Evolutionary conservation across 2,113 vertebrate species (phyloP), one percentile per base, ranked within the genome.

Genomic region (Dinomys branickii): DNA sequence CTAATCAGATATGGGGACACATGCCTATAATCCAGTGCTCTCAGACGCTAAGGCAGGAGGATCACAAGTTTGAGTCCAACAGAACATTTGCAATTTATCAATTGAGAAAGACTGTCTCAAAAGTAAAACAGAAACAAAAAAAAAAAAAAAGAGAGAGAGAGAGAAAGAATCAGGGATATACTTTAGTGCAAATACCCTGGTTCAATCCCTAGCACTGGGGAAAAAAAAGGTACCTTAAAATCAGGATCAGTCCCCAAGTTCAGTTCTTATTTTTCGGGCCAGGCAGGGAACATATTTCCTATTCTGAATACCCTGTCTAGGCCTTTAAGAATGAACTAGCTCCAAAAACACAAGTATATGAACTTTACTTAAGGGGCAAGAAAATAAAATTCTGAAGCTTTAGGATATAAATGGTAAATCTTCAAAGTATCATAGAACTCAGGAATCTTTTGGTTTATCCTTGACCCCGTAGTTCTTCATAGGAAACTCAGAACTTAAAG

Each of bases 381-480:
- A 87, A 90, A 95, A 88, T 16, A 90, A 65, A 91, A 94, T 54
- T 90, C 38, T 52, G 83, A 80, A 93, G 83, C 77, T 85, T 86
- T 93, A 84, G 33, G 47, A 83, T 52, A 96, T 65, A 84, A 69
- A 81, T 83, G 73, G 94, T 88, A 73, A 91, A 52, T 96, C 91
- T 95, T 94, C 67, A 88, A 93, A 91, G 82, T 52, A 78, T 92
- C 73, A 88, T n/a, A 96, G 84, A 97, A 96, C 65, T 95, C 67
- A 71, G 85, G 73, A 94, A 96, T 86, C 78, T 90, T 87, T 83
- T 33, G 78, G 50, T 67, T 44, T 87, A 90, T 38, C 73, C 71
- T 85, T 95, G 88, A 97, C 81, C 81, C 86, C 88, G 52, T n/a
- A 88, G 78, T 95, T 97, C 91, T 91, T 93, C 92, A 88, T 14